Conservation (phyloP, 2,113 vertebrate genomes). For the Perccottus glenii region DNA sequence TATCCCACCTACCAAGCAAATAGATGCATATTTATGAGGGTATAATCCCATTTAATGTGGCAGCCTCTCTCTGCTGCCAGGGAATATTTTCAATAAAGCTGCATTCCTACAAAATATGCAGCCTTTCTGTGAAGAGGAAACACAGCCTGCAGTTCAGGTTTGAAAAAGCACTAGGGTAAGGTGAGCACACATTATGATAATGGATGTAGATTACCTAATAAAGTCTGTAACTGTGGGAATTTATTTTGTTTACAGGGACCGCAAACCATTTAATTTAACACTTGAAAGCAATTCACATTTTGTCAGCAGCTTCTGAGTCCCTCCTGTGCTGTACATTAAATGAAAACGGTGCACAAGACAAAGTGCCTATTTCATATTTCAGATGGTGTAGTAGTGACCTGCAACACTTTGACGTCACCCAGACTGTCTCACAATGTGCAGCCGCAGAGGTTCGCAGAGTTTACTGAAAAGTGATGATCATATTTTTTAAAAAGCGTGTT, state of each 20-base stretch:
- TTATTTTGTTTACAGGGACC: constrained; percentile 14
- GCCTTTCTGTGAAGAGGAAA: constrained; percentile 15
- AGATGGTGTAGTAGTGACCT: too few relatives aligned
- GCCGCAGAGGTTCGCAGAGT: too few relatives aligned
- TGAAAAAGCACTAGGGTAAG: constrained; percentile 29
- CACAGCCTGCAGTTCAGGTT: constrained; percentile 8
- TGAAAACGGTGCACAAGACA: too few relatives aligned
- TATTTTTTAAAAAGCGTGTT: too few relatives aligned
- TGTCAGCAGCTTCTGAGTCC: not conserved
- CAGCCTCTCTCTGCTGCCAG: constrained; percentile 3
- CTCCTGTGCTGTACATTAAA: too few relatives aligned
- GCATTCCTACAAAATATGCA: constrained; percentile 32
- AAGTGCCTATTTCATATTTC: too few relatives aligned
- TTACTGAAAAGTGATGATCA: too few relatives aligned
- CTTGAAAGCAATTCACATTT: not conserved
- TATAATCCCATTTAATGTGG: constrained; percentile 50
- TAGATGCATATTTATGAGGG: constrained; percentile 49
- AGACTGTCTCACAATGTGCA: too few relatives aligned
- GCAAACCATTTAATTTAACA: constrained; percentile 1
- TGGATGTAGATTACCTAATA: constrained; percentile 22
- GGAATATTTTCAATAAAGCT: constrained; percentile 36
- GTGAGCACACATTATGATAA: constrained; percentile 19
- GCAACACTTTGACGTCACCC: too few relatives aligned
- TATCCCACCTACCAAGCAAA: constrained; percentile 34
- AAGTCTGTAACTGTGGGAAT: not conserved